Conservation (phyloP, 35 echinoderm and acorn worm genomes). For the Hemicentrotus pulcherrimus region DNA sequence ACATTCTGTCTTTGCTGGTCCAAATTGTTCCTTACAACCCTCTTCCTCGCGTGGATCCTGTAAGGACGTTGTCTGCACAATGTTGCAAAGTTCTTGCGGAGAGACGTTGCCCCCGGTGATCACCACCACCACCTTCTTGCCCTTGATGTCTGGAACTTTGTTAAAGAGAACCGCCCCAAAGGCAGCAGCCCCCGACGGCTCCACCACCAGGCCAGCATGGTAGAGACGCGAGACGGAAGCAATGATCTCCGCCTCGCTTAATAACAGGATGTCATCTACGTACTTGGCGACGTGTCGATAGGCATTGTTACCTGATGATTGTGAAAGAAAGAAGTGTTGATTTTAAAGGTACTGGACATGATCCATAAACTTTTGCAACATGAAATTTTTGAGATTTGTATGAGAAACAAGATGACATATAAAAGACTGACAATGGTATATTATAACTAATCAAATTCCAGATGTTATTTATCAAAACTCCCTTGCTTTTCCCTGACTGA, state of each 20-base stretch:
- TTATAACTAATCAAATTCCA: too few species aligned
- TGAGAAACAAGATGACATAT: too few species aligned
- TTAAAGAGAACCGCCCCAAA: conserved; percentile 71
- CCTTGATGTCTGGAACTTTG: conserved; percentile 70
- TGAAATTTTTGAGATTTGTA: too few species aligned
- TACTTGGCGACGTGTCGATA: conserved; percentile 68
- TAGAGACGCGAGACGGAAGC: conserved; percentile 58
- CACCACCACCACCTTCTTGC: conserved; percentile 81
- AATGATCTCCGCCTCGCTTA: conserved; percentile 69
- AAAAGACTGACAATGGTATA: too few species aligned
- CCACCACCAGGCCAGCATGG: conserved; percentile 70
- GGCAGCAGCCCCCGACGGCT: conserved; percentile 80
- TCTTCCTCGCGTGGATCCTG: not conserved
- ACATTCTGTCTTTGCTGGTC: too few species aligned
- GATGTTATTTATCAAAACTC: too few species aligned
- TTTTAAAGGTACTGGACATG: too few species aligned
- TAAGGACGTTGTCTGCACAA: not conserved
- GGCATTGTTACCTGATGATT: conserved; percentile 57
- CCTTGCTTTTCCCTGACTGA: too few species aligned
- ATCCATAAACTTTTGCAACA: too few species aligned
- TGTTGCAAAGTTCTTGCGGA: conserved; percentile 53
- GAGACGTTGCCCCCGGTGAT: conserved; percentile 79
- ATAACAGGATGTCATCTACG: conserved; percentile 72
- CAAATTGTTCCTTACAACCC: too few species aligned
- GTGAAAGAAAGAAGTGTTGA: not conserved